Evolutionary conservation across 2,888 invertebrate species (phyloP).

Genomic region (Ectobius pallidus): DNA sequence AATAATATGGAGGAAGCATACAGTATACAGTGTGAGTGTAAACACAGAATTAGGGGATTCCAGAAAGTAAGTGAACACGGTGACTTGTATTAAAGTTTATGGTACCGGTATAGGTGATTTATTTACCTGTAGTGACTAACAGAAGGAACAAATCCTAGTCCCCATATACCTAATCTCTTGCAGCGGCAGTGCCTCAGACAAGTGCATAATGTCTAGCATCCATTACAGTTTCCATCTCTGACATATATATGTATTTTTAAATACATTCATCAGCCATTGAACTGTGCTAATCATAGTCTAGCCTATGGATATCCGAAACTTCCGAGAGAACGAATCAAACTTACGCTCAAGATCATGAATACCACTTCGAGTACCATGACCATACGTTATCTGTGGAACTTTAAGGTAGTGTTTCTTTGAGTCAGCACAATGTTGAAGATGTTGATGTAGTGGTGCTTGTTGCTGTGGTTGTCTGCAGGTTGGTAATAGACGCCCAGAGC

Average conservation of each 20-base stretch:
- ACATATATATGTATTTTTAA: not conserved
- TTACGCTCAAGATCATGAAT: conserved; percentile 19
- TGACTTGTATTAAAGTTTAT: too few species aligned
- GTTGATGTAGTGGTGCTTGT: conserved; percentile 40
- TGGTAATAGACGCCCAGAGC: conserved; percentile 70
- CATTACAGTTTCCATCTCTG: too few species aligned
- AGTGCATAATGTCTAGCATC: too few species aligned
- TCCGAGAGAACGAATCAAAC: conserved; percentile 11
- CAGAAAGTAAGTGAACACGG: too few species aligned
- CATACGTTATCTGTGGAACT: conserved; percentile 43
- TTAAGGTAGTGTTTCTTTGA: conserved; percentile 43
- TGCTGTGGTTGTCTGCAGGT: conserved; percentile 49
- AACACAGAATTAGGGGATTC: too few species aligned
- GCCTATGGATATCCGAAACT: not conserved
- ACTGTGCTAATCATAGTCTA: conserved; percentile 17
- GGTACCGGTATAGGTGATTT: too few species aligned
- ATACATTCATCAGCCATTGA: conserved; percentile 11
- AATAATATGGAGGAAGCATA: too few species aligned
- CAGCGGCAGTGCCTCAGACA: conserved; percentile 1
- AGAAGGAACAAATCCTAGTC: too few species aligned
- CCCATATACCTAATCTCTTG: not conserved
- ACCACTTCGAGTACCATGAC: conserved; percentile 46
- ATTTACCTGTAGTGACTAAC: too few species aligned
- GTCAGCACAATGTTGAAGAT: conserved; percentile 35
- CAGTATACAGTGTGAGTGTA: too few species aligned